Evolutionary conservation across 1,140 invertebrate genomes (phyloP), one percentile per base, ranked within the genome.

Genomic region (Saccostrea cuccullata): DNA sequence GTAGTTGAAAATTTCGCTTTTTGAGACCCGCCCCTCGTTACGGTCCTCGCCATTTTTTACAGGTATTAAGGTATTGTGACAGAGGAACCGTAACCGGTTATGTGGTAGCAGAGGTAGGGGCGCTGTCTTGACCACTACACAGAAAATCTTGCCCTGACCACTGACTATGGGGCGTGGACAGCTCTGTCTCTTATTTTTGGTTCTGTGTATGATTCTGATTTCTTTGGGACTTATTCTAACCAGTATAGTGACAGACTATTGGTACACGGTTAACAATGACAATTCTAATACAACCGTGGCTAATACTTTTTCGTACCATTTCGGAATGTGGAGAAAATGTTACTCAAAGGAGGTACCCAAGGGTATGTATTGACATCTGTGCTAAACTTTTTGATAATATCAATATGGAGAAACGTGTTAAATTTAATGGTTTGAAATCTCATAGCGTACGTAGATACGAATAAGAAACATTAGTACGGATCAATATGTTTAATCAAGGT

Each of bases 241-340:
- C 17, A 88, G 88, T 36, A 89, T 92, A 15, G 87, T 91, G 30
- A 91, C 90, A 8, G 91, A 92, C 82, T 87, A 89, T 86, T 92
- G 91, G 91, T 92, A 90, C 56, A 86, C 64, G 23, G 90, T 89
- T 13, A 40, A 88, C 15, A 88, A 36, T 58, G 23, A 36, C 0
- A 85, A 82, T 58, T 20, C 85, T 5, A 90, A 90, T 70, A 36
- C 55, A 30, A 90, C 88, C 12, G 47, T 89, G 12, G 70, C 85
- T 30, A 73, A 86, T 58, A 13, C 58, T 30, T 92, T 86, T 86
- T 90, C 90, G 12, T 92, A 90, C 56, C 26, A 87, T 84, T 91
- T 88, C 70, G 91, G 91, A n/a, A 88, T 92, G 84, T 92, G 91
- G 91, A 83, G 89, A 67, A 88, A 87, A 26, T 92, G 91, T 88